Conservation (phyloP, 2,888 invertebrate species). For the Zootermopsis nevadensis region DNA sequence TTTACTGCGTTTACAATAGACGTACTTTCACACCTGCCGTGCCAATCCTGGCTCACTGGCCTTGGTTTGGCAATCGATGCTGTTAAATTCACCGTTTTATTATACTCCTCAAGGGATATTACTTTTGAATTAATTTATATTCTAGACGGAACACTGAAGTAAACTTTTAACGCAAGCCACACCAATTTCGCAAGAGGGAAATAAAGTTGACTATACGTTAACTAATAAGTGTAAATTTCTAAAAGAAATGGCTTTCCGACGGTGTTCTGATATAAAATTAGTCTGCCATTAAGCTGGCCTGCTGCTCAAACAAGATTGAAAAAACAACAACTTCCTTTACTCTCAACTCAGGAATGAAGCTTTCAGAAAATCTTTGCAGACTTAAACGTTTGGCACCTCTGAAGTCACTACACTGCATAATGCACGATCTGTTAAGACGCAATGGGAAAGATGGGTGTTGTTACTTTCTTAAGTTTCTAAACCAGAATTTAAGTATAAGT, state of each 20-base stretch:
- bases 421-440: too few relatives aligned
- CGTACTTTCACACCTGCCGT: background rate
- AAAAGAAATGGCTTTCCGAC: background rate
- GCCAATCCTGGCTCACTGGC: background rate
- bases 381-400: too few relatives aligned
- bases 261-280: background rate
- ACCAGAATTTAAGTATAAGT: too few relatives aligned
- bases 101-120: background rate
- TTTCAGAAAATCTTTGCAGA: too few relatives aligned
- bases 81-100: background rate
- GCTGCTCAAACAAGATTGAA: background rate
- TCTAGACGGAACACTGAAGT: background rate
- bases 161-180: background rate
- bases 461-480: too few relatives aligned
- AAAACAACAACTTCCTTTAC: background rate
- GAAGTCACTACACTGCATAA: too few relatives aligned
- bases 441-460: too few relatives aligned
- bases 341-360: too few relatives aligned
- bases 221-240: conserved; percentile 5
- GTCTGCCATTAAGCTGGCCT: background rate
- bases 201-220: background rate
- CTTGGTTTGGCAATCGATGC: background rate
- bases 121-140: conserved; percentile 4
- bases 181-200: background rate
- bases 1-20: too few relatives aligned